These are phyloP conservation scores for Musca vetustissima DNA, from an alignment of 1,140 invertebrate genomes.

Conservation along the genomic window DNA sequence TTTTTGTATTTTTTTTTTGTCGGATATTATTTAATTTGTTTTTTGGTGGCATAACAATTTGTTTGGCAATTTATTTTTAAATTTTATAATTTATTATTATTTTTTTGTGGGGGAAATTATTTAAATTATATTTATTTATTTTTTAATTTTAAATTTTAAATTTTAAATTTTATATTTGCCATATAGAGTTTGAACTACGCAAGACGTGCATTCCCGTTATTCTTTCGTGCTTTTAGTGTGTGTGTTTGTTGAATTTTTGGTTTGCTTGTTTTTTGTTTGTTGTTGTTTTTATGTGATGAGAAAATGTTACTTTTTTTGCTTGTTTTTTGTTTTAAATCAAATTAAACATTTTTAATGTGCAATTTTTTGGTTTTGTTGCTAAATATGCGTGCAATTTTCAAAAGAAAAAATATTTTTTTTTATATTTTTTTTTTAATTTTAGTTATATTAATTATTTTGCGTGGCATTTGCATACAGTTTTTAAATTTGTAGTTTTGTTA, in stretches of 20 bases:
- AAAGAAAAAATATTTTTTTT: constrained; percentile 16
- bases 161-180: constrained; percentile 31
- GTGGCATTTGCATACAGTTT: constrained; percentile 14
- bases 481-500: too few species aligned
- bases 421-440: constrained; percentile 29
- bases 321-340: constrained; percentile 6
- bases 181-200: too few species aligned
- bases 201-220: too few species aligned
- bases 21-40: constrained; percentile 27
- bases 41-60: constrained; percentile 47
- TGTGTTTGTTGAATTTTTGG: too few species aligned
- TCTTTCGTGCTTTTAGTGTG: too few species aligned
- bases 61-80: constrained; percentile 30
- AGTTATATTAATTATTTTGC: constrained; percentile 27
- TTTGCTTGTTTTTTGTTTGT: neutral
- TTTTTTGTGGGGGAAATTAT: too few species aligned
- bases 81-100: constrained; percentile 12
- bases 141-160: constrained; percentile 22
- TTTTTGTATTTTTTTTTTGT: neutral
- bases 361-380: constrained; percentile 14
- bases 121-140: too few species aligned
- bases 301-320: neutral
- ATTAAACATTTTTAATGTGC: constrained; percentile 21
- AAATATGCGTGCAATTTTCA: constrained; percentile 21
- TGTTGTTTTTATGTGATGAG: too few species aligned